A percentile compares a stretch with the other conserved stretches of the same genome.
phyloP scores from a whole-genome alignment of 2,888 invertebrate species.

The Tetheella fluctuosa region DNA sequence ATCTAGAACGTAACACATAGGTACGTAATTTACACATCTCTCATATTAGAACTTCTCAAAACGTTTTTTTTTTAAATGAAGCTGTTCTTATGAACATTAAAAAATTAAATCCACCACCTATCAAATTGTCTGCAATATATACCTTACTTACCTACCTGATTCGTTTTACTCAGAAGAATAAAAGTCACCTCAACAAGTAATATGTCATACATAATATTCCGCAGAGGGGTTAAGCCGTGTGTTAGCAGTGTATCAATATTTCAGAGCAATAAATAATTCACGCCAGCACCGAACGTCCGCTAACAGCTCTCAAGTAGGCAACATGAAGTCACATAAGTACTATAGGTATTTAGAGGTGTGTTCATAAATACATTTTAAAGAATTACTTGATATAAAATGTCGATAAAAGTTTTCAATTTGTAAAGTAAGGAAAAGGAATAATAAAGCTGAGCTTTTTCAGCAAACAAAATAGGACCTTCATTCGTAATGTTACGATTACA shows the following conservation, averaged over 20 bases:
- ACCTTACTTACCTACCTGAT: too few relatives aligned
- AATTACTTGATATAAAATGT: background rate
- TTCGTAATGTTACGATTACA: background rate
- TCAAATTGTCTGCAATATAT: background rate
- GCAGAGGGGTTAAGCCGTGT: conserved; percentile 17
- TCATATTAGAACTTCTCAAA: too few relatives aligned
- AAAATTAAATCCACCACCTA: too few relatives aligned
- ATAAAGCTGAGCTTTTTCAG: background rate
- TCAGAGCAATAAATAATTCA: conserved; percentile 56
- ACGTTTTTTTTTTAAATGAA: too few relatives aligned
- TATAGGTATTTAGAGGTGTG: conserved; percentile 9
- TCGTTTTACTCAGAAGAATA: too few relatives aligned
- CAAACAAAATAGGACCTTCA: background rate
- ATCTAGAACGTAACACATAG: too few relatives aligned
- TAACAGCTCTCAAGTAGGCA: conserved; percentile 41
- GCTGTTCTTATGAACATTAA: too few relatives aligned
- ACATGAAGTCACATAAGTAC: conserved; percentile 13
- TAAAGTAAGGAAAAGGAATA: background rate
- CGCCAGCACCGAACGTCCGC: conserved; percentile 19
- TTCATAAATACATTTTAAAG: background rate
- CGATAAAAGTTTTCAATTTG: too few relatives aligned
- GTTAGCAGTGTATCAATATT: conserved; percentile 43
- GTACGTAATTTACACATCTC: too few relatives aligned
- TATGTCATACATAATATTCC: conserved; percentile 13
- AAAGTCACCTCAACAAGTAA: background rate